Evolutionary conservation across 2,797 vertebrate species (phyloP).

Genomic region (Etheostoma perlongum): DNA sequence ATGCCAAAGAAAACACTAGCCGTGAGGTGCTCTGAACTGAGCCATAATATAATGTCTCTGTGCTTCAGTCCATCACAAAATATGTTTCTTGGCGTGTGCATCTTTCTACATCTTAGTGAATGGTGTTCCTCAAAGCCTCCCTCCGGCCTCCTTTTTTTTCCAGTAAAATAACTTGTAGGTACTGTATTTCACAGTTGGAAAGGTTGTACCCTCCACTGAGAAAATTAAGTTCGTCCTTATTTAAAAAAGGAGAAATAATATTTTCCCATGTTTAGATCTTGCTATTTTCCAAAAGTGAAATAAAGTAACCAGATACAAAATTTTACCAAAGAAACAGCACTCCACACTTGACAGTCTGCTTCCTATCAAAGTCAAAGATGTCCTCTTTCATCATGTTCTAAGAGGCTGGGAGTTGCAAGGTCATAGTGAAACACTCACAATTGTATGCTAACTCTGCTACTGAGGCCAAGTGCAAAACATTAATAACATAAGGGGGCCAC

Average conservation of each 20-base stretch:
- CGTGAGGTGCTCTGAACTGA: constrained; percentile 72
- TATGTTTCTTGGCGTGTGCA: constrained; percentile 50
- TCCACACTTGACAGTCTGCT: constrained; percentile 51
- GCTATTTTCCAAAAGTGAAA: constrained; percentile 20
- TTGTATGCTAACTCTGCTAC: constrained; percentile 74
- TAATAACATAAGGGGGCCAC: constrained; percentile 64
- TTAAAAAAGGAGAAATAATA: not conserved
- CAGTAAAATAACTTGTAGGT: not conserved
- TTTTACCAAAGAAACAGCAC: constrained; percentile 11
- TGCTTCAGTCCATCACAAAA: constrained; percentile 53
- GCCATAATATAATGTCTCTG: constrained; percentile 72
- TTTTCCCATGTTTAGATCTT: not conserved
- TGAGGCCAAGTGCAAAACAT: constrained; percentile 70
- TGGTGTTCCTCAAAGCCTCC: constrained; percentile 18
- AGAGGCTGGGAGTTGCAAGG: constrained; percentile 71
- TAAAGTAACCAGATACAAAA: not conserved
- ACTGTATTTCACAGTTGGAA: not conserved
- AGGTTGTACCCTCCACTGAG: not conserved
- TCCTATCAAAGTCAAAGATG: constrained; percentile 64
- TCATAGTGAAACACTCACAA: constrained; percentile 75
- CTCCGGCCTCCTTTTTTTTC: constrained; percentile 5
- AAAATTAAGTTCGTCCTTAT: not conserved
- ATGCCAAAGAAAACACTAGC: constrained; percentile 78
- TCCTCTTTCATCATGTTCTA: constrained; percentile 70
- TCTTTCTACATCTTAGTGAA: constrained; percentile 29